Conservation (phyloP, 1,140 invertebrate species). For the Campodea augens region DNA sequence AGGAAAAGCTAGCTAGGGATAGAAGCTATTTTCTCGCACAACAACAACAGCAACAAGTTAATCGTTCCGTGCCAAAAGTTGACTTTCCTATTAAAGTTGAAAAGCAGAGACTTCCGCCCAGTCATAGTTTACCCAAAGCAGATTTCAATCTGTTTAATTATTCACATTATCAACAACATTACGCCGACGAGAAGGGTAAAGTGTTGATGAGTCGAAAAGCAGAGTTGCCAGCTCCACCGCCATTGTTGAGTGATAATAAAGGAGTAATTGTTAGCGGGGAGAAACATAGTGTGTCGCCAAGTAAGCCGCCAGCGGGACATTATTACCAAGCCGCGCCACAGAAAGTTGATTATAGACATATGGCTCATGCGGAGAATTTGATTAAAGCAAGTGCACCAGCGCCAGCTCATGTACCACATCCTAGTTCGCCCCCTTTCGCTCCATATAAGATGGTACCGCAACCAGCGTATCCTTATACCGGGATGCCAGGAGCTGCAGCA, state of each 20-base stretch:
- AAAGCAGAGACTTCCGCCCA: too few relatives aligned
- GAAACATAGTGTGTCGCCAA: not conserved
- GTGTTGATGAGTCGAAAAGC: conserved; percentile 16
- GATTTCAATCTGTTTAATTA: conserved; percentile 52
- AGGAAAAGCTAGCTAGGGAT: not conserved
- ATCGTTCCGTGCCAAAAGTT: conserved; percentile 10
- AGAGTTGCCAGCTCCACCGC: conserved; percentile 24
- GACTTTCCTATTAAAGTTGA: too few relatives aligned
- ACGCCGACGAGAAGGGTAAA: conserved; percentile 22
- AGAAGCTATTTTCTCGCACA: not conserved
- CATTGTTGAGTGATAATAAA: conserved; percentile 41
- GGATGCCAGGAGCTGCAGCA: conserved; percentile 5
- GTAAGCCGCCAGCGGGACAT: conserved; percentile 27
- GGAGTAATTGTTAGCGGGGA: conserved; percentile 46
- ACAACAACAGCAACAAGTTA: not conserved
- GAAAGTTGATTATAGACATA: conserved; percentile 33
- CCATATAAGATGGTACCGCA: not conserved
- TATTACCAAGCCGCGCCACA: conserved; percentile 42
- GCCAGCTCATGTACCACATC: conserved; percentile 21
- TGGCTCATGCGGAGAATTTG: conserved; percentile 28
- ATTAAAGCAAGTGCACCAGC: conserved; percentile 17
- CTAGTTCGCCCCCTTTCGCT: conserved; percentile 22
- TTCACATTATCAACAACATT: conserved; percentile 38
- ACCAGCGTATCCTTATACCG: not conserved
- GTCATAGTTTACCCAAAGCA: conserved; percentile 38